phyloP scores from a whole-genome alignment of 2,113 vertebrate genomes.

The Cavia porcellus region DNA sequence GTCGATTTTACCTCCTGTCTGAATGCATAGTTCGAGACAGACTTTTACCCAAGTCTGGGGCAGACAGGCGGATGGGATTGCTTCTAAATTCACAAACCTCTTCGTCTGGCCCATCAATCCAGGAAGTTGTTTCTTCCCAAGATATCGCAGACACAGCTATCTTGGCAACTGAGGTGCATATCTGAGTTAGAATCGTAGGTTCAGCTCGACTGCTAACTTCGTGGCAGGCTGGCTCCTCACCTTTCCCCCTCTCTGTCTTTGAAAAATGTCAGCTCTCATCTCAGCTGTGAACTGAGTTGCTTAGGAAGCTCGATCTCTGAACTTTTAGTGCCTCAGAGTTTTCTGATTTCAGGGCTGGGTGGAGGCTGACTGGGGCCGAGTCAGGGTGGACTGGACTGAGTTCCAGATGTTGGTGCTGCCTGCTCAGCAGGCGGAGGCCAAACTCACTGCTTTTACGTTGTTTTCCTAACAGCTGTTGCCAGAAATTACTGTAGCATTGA shows the following conservation, averaged over 20 bases:
- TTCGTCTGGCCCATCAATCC: conserved; percentile 62
- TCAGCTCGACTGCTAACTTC: background rate
- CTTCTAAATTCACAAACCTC: conserved; percentile 59
- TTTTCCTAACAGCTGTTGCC: background rate
- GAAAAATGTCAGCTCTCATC: conserved; percentile 69
- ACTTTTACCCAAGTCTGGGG: conserved; percentile 39
- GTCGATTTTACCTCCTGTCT: conserved; percentile 63
- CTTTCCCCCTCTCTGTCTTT: conserved; percentile 49
- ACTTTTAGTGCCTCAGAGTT: background rate
- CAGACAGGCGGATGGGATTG: conserved; percentile 50
- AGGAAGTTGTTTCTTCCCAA: conserved; percentile 61
- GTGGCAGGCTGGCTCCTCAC: conserved; percentile 5
- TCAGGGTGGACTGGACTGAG: background rate
- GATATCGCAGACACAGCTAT: conserved; percentile 66
- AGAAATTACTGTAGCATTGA: background rate
- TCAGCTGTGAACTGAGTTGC: background rate
- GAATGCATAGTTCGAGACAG: conserved; percentile 48
- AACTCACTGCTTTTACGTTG: background rate
- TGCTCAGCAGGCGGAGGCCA: background rate
- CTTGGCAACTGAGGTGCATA: conserved; percentile 53
- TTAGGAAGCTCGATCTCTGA: background rate
- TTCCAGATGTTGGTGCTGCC: background rate
- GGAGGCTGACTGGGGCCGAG: background rate
- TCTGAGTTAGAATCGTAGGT: conserved; percentile 68
- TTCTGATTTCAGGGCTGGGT: background rate